Conservation (phyloP, 2,888 invertebrate species). For the Tenthredo scrophulariae region DNA sequence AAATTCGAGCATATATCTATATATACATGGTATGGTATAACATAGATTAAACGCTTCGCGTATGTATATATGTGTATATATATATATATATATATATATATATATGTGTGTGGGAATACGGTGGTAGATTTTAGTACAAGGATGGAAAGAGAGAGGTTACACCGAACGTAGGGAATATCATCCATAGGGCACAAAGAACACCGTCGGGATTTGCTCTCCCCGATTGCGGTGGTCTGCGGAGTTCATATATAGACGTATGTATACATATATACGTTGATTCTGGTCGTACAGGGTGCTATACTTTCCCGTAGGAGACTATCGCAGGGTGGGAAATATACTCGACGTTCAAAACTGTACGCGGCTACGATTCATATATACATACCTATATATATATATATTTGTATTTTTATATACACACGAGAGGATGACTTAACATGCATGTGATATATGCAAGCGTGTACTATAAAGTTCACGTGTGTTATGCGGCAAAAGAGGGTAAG, state of each 20-base stretch:
- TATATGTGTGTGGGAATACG: neutral
- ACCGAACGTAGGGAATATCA: neutral
- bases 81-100: neutral
- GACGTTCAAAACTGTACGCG: neutral
- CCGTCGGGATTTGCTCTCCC: slow-evolving; percentile 20
- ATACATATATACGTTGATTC: neutral
- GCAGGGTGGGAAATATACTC: neutral
- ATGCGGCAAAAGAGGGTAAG: neutral
- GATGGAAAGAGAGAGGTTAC: neutral
- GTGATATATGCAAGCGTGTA: neutral
- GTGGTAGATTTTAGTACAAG: too few relatives aligned
- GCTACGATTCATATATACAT: neutral
- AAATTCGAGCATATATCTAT: neutral
- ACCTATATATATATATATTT: neutral
- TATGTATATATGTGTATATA: too few relatives aligned
- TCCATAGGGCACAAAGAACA: slow-evolving; percentile 15
- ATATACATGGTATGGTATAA: too few relatives aligned
- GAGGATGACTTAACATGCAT: neutral
- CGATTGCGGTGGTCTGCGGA: slow-evolving; percentile 32
- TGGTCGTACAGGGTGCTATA: neutral
- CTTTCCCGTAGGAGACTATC: too few relatives aligned
- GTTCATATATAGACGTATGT: neutral
- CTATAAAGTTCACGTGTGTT: too few relatives aligned
- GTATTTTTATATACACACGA: neutral
- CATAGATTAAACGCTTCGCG: too few relatives aligned